Conservation (phyloP, 92 coral and sea anemone species). For the Parazoanthus swiftii region DNA sequence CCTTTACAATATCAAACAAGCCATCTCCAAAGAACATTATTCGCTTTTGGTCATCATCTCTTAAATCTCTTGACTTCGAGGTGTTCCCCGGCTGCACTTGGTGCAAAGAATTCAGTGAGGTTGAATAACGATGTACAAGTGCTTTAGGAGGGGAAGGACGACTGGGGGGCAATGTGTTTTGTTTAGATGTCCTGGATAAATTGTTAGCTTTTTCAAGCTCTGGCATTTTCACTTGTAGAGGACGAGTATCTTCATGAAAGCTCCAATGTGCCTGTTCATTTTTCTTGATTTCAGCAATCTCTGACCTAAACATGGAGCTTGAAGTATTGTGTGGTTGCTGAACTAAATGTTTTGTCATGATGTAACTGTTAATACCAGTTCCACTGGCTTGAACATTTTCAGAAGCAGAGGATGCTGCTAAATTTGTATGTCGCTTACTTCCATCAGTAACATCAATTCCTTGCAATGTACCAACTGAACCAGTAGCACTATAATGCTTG, state of each 20-base stretch:
- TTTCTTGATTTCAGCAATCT: neutral
- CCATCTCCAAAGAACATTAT: constrained; percentile 81
- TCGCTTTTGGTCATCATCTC: constrained; percentile 28
- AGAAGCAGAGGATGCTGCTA: neutral
- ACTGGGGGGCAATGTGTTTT: constrained; percentile 41
- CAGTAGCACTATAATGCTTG: constrained; percentile 13
- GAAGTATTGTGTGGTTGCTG: neutral
- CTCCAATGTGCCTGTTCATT: neutral
- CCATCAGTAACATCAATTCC: constrained; percentile 39
- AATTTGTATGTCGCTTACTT: neutral
- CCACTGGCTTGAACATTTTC: neutral
- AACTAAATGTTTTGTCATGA: neutral
- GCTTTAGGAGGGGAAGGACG: constrained; percentile 47
- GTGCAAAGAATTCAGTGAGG: constrained; percentile 27
- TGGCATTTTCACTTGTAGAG: constrained; percentile 69
- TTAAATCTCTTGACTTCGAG: constrained; percentile 17
- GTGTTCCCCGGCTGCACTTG: constrained; percentile 39
- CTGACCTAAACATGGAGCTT: neutral
- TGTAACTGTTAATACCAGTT: neutral
- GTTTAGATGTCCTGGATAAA: constrained; percentile 10
- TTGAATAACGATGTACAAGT: constrained; percentile 52
- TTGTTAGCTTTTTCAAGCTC: constrained; percentile 48
- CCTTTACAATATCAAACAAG: constrained; percentile 92
- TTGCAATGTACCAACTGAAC: neutral
- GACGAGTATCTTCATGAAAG: constrained; percentile 3